Conservation (phyloP, 2,888 invertebrate species). For the Cyaniris semiargus region DNA sequence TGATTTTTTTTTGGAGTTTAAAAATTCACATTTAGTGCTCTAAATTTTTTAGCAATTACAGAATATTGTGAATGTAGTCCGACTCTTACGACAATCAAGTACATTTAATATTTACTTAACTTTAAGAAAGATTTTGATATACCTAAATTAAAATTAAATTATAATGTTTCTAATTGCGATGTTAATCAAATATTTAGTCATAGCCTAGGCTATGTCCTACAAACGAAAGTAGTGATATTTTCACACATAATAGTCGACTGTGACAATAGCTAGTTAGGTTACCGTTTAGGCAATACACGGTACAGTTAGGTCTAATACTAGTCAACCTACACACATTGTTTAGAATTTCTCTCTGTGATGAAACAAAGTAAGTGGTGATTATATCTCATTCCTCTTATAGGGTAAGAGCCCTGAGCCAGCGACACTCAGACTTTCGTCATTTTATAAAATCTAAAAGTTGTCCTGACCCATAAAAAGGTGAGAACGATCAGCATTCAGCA, state of each 20-base stretch:
- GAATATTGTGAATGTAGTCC: background rate
- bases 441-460: too few species aligned
- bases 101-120: background rate
- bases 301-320: conserved; percentile 26
- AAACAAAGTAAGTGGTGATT: background rate
- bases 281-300: conserved; percentile 22
- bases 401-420: too few species aligned
- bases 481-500: too few species aligned
- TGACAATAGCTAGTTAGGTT: conserved; percentile 27
- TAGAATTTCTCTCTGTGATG: conserved; percentile 5
- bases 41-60: background rate
- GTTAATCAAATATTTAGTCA: background rate
- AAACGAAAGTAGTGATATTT: conserved; percentile 11
- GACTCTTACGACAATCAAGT: background rate
- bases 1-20: background rate
- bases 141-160: too few species aligned
- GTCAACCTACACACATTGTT: conserved; percentile 8
- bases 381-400: background rate
- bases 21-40: background rate
- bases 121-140: background rate
- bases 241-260: conserved; percentile 2
- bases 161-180: too few species aligned
- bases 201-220: background rate
- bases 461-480: too few species aligned
- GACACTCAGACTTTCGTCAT: too few species aligned